These are phyloP conservation scores for Botia almorhae DNA, from an alignment of 2,797 vertebrate genomes.

Conservation along the genomic window DNA sequence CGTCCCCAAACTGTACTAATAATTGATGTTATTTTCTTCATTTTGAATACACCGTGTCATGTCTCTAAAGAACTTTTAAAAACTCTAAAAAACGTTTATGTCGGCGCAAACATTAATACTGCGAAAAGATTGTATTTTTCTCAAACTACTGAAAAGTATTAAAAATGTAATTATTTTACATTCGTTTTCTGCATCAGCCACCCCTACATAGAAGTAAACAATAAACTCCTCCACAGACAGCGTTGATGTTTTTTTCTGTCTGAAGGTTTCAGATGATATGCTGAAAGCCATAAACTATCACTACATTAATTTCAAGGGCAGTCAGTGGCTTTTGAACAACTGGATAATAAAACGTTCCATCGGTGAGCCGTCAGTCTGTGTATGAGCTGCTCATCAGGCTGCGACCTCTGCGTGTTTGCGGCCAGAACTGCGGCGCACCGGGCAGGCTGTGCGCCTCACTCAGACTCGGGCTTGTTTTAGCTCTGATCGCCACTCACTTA, in stretches of 20 bases:
- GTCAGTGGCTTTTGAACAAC: constrained; percentile 1
- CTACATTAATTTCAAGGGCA: constrained; percentile 23
- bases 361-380: constrained; percentile 20
- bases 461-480: constrained; percentile 56
- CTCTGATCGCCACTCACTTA: constrained; percentile 47
- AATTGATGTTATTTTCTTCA: too few relatives aligned
- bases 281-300: constrained; percentile 37
- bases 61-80: too few relatives aligned
- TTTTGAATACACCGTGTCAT: too few relatives aligned
- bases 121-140: too few relatives aligned
- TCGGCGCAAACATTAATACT: too few relatives aligned
- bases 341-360: constrained; percentile 28
- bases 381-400: constrained; percentile 49
- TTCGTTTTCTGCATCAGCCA: too few relatives aligned
- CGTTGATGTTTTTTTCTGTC: constrained; percentile 26
- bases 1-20: too few relatives aligned
- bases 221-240: background rate
- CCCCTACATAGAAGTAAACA: too few relatives aligned
- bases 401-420: constrained; percentile 41
- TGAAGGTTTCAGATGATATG: constrained; percentile 17
- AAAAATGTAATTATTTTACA: too few relatives aligned
- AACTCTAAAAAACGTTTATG: too few relatives aligned
- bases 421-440: constrained; percentile 54
- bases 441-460: constrained; percentile 49
- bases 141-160: too few relatives aligned